Percentiles rank a stretch among this genome's conserved stretches.
These are phyloP conservation scores for Ptycholaimellus sp. DNA, from an alignment of 2,888 invertebrate genomes.

Conservation along the genomic window DNA sequence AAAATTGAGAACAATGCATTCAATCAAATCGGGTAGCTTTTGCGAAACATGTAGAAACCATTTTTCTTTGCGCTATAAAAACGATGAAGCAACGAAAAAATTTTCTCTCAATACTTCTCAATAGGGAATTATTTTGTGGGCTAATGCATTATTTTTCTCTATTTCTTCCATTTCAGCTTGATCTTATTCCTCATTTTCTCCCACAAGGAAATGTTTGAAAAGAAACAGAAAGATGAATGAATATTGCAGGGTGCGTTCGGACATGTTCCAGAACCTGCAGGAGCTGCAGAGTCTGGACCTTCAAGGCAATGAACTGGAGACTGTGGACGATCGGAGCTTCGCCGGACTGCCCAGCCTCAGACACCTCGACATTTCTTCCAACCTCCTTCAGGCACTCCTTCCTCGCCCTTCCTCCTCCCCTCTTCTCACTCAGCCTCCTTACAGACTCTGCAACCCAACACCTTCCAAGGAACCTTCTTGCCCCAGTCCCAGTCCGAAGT, in stretches of 20 bases:
- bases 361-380: conserved; percentile 20
- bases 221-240: no score
- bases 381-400: neutral
- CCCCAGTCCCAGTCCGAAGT: no score
- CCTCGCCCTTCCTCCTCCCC: neutral
- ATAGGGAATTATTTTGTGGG: no score
- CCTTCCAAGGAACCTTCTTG: conserved; percentile 5
- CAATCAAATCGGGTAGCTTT: no score
- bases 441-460: neutral
- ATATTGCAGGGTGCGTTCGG: conserved; percentile 20
- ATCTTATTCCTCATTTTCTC: neutral
- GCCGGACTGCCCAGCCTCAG: conserved; percentile 20
- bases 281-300: conserved; percentile 23
- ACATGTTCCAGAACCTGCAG: conserved; percentile 21
- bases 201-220: neutral
- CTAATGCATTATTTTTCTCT: no score
- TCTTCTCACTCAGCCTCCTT: conserved; percentile 4
- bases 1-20: no score
- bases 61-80: no score
- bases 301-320: conserved; percentile 19
- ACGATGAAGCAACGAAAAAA: no score
- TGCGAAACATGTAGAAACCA: no score
- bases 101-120: no score
- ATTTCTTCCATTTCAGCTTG: neutral
- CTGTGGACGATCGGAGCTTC: conserved; percentile 20